Evolutionary conservation across 1,140 invertebrate species (phyloP).

Genomic region (Bombus vancouverensis): DNA sequence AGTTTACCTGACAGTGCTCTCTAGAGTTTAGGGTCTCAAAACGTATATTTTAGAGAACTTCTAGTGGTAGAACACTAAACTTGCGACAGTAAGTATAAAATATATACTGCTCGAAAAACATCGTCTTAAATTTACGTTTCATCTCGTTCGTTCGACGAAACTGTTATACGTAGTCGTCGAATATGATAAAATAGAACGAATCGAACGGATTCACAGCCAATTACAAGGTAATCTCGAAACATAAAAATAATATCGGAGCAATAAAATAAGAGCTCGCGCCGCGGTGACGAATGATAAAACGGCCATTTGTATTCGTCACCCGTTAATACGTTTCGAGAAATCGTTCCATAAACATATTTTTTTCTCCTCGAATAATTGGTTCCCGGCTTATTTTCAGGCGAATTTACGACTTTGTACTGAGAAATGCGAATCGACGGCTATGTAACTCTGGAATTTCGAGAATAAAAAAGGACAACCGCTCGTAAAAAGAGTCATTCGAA

Average conservation of each 20-base stretch:
- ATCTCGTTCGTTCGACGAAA: background rate
- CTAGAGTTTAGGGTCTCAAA: constrained; percentile 53
- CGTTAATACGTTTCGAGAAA: constrained; percentile 26
- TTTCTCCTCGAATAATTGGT: constrained; percentile 4
- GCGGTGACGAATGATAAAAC: background rate
- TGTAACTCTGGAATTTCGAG: background rate
- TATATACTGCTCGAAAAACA: background rate
- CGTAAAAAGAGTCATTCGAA: background rate
- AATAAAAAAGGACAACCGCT: background rate
- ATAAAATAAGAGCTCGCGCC: background rate
- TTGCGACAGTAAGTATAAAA: constrained; percentile 28
- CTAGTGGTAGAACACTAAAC: constrained; percentile 48
- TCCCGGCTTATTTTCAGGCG: background rate
- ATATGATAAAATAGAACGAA: background rate
- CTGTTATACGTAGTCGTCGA: background rate
- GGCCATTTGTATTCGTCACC: constrained; percentile 4
- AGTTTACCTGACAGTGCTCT: constrained; percentile 54
- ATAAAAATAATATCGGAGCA: background rate
- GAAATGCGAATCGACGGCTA: constrained; percentile 4
- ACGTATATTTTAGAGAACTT: constrained; percentile 53
- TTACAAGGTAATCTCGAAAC: background rate
- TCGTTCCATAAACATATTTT: constrained; percentile 10
- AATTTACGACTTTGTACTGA: constrained; percentile 13
- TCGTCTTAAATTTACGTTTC: background rate
- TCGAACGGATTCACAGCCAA: background rate